Base-by-base conservation (phyloP, 2,797 vertebrate species). In the Lepilemur ruficaudatus region DNA sequence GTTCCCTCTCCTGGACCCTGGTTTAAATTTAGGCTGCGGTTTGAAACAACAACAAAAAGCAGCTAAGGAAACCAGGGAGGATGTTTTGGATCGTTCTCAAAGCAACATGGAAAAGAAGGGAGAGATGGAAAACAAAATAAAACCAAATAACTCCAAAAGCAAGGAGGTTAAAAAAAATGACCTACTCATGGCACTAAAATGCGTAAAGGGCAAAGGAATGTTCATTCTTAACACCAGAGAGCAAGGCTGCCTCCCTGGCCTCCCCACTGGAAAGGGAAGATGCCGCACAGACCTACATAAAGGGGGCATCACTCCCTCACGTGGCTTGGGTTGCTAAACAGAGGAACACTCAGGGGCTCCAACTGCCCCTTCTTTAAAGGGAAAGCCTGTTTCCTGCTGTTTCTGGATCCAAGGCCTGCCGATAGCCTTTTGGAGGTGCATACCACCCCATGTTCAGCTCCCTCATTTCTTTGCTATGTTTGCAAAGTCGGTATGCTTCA, bases 71-170 rank as follows among this genome's bases (percentile, higher is more conserved):
- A 87, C 25, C 55, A 96, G 67, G n/a, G 88, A 96, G 93, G 84
- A 95, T 92, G 87, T 93, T 97, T 95, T 89, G 92, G 92, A 81
- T 94, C 82, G 61, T 97, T 96, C 95, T 97, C 76, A 96, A 93
- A 92, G 93, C 50, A 97, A 96, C 67, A 80, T 72, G 89, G 87
- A 97, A 97, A 95, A 96, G 87, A 92, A 96, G 61, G 38, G 59
- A 95, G 95, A 98, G 79, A 90, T 94, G 84, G 93, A 95, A 98
- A 96, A 91, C 83, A 95, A 95, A 96, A 79, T 93, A 94, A 57
- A 57, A 57, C 22, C 10, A 57, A 57, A 57, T 57, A 57, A 57
- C 55, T 57, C 55, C 55, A 25, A 57, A 57, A 57, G 55, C 23
- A 25, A 57, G 69, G 43, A 35, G 38, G 32, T 92, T 84, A 97